phyloP scores from a whole-genome alignment of 2,113 vertebrate genomes.

The Anhinga rufa region DNA sequence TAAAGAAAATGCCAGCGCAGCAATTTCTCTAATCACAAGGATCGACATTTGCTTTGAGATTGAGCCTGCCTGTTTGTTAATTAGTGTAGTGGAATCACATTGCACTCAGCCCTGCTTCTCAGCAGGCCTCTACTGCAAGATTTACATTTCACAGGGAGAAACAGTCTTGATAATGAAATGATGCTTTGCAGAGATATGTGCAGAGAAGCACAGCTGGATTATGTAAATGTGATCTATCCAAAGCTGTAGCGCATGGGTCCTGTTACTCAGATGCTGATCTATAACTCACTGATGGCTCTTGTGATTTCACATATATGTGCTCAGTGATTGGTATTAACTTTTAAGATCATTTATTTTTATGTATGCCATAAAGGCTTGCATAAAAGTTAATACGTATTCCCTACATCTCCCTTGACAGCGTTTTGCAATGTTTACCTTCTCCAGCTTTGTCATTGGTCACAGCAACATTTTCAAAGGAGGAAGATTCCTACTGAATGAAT shows the following conservation, averaged over 20 bases:
- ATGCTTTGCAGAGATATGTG: conserved; percentile 24
- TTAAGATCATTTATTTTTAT: conserved; percentile 45
- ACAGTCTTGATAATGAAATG: conserved; percentile 10
- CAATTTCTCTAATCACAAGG: conserved; percentile 7
- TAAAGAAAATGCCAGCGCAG: neutral
- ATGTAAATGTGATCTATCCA: conserved; percentile 26
- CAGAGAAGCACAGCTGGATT: neutral
- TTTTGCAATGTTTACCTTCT: conserved; percentile 6
- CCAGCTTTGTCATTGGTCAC: neutral
- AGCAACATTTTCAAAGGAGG: neutral
- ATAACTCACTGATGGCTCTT: neutral
- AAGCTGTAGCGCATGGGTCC: neutral
- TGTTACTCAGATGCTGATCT: neutral
- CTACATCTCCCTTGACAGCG: neutral
- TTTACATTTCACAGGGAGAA: conserved; percentile 46
- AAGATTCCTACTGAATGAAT: neutral
- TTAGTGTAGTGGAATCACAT: neutral
- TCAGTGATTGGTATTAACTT: neutral
- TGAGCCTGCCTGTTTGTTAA: conserved; percentile 14
- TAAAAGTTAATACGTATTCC: neutral
- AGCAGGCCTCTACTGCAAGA: neutral
- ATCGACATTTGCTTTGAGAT: neutral
- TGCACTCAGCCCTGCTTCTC: neutral
- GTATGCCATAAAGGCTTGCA: conserved; percentile 26
- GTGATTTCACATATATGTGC: neutral